A percentile compares a stretch with the other conserved stretches of the same genome.
Conservation (phyloP, 1,140 invertebrate genomes). For the Anastrepha ludens region DNA sequence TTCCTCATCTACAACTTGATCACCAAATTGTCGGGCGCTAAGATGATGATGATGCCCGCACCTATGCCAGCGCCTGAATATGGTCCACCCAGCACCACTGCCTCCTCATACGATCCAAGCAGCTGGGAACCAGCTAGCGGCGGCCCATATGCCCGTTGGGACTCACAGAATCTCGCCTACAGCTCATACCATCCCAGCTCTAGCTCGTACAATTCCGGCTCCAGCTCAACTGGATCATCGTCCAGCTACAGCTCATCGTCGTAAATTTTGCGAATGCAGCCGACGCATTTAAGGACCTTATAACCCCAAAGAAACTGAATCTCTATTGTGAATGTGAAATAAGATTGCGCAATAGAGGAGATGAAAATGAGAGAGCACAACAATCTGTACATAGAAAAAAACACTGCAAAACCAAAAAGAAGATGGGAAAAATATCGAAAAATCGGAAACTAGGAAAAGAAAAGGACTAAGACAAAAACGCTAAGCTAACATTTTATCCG, state of each 20-base stretch:
- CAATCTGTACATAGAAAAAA: constrained; percentile 40
- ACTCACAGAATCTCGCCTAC: constrained; percentile 84
- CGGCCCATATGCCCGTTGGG: constrained; percentile 86
- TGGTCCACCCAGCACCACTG: constrained; percentile 81
- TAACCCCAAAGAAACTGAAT: not conserved
- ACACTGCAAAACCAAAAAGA: not conserved
- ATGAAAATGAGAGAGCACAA: not conserved
- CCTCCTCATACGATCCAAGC: constrained; percentile 80
- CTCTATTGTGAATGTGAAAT: not conserved
- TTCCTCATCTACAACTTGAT: constrained; percentile 86
- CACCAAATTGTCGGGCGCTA: constrained; percentile 82
- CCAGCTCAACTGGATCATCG: constrained; percentile 76
- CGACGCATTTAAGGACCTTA: not conserved
- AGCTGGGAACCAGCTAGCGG: constrained; percentile 81
- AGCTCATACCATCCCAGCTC: constrained; percentile 84
- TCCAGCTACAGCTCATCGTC: constrained; percentile 69
- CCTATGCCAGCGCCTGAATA: constrained; percentile 77
- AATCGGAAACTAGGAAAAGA: constrained; percentile 38
- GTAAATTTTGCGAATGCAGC: constrained; percentile 58
- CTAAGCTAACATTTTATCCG: constrained; percentile 44
- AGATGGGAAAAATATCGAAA: not conserved
- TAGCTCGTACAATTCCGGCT: constrained; percentile 76
- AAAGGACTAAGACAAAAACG: constrained; percentile 13
- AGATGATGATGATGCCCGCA: constrained; percentile 82
- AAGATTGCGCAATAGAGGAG: not conserved